Base-by-base conservation (phyloP, 2,888 invertebrate genomes). In the Caenorhabditis afra region DNA sequence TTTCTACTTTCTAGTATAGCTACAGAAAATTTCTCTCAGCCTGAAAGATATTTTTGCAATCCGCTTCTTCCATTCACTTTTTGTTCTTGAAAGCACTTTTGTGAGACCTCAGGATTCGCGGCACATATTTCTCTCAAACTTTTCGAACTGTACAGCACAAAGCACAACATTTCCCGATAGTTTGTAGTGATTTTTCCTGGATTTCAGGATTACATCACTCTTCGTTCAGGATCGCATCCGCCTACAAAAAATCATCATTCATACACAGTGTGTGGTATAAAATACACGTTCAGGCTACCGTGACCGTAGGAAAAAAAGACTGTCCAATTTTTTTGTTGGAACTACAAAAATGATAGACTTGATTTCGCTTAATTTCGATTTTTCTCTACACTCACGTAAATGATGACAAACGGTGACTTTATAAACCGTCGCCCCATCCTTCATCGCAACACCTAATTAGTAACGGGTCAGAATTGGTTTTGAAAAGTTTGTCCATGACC, bases 401-500 rank as follows among this genome's bases (percentile, higher is more conserved):
- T 67, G 67, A 58, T 58, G 67, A 58, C 58, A 57, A 49, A 41
- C 4, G 41, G 11, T 11, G 7, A 41, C 2, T 37, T 50, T 66
- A 57, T 58, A 58, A 58, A 58, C 37, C 37, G 1, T 37, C n/a
- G 37, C 18, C 50, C 5, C 41, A 14, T 35, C 41, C 47, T 29
- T 52, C 14, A 18, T 59, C 39, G 14, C 49, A 18, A n/a, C 20
- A 8, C 18, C 20, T 58, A 23, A 23, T 59, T 59, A 22, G 29
- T 58, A 20, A 45, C 23, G 41, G 35, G 29, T 55, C 3, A 8
- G n/a, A n/a, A n/a, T n/a, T n/a, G n/a, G n/a, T 58, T 23, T 67
- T 22, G 22, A 16, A 44, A 44, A 16, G 45, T 44, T 39, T 18
- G 71, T 47, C 71, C 71, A 57, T 71, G 71, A 71, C 71, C 71